Base-by-base conservation (phyloP, 53 echinoderm and acorn worm species). In the Paracentrotus lividus region DNA sequence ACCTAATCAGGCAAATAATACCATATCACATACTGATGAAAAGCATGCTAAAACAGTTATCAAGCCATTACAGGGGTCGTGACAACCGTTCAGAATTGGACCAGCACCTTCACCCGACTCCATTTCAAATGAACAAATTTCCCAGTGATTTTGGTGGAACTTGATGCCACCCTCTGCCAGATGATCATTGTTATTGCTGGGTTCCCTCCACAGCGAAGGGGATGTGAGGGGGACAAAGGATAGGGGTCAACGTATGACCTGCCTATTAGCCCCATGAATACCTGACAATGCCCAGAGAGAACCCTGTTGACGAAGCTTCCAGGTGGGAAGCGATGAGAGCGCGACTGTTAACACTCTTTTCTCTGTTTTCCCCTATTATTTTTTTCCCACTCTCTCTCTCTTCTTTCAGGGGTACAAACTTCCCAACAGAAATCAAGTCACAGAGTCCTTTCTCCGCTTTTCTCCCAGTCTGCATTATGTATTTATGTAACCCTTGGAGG, bases 181-280 rank as follows among this genome's bases (percentile, higher is more conserved):
- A 78, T 92, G 81, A 92, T 55, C 92, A 92, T 92, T 92, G 92
- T 92, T 92, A 49, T 89, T 89, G 56, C 64, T 89, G 61, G 89
- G 89, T 57, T 42, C 42, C n/a, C 89, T 60, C 64, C 61, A 6
- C 43, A 69, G 92, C 77, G 12, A 29, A 16, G 91, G 72, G 78
- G 81, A 45, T 77, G 92, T 78, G 78, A 43, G 81, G 77, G 81
- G 92, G 92, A 92, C 92, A 92, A 92, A 92, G 92, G 59, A 92
- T 78, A 4, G 81, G 81, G 92, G 92, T 92, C 92, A 92, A 42
- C 42, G 40, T 38, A 55, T 78, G 81, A 92, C 78, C 92, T 77
- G 42, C 81, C 92, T 60, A 92, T 78, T 92, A 77, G 92, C 81
- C 92, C 76, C 92, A 56, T 42, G 75, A 92, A 36, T 77, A 55